These are phyloP conservation scores for Pecten maximus DNA, from an alignment of 2,888 invertebrate species.

Conservation along the genomic window DNA sequence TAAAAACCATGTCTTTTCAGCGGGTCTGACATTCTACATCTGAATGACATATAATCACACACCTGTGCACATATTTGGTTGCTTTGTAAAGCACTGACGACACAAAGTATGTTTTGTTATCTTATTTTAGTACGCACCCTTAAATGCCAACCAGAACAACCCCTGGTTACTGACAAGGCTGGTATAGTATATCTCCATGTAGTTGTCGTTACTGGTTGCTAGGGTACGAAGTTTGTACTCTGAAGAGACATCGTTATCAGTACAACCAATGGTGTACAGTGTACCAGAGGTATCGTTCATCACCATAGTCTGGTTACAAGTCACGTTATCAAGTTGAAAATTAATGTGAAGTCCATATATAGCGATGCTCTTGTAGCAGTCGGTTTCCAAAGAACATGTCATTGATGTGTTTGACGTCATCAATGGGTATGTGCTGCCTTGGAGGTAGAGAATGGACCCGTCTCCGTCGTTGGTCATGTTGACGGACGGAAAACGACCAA, in stretches of 20 bases:
- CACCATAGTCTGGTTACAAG: not conserved
- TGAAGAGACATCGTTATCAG: not conserved
- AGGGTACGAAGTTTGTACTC: not conserved
- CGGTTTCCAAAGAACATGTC: not conserved
- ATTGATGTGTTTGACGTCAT: not conserved
- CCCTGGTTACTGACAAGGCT: not conserved
- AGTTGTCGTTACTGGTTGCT: not conserved
- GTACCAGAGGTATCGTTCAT: not conserved
- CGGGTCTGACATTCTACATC: too few species aligned
- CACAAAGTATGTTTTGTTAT: too few species aligned
- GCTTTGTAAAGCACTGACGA: too few species aligned
- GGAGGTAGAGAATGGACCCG: not conserved
- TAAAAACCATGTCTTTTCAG: too few species aligned
- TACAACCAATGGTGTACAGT: not conserved
- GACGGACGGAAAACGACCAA: not conserved
- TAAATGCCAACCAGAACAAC: not conserved
- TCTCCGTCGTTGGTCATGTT: not conserved
- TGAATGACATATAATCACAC: too few species aligned
- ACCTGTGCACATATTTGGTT: too few species aligned
- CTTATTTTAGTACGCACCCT: not conserved
- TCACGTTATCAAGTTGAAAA: not conserved
- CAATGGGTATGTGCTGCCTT: not conserved
- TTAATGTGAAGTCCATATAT: constrained; percentile 2
- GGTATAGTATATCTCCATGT: not conserved
- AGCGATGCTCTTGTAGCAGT: not conserved